phyloP scores from a whole-genome alignment of 2,888 invertebrate genomes.

The Sicus ferrugineus region DNA sequence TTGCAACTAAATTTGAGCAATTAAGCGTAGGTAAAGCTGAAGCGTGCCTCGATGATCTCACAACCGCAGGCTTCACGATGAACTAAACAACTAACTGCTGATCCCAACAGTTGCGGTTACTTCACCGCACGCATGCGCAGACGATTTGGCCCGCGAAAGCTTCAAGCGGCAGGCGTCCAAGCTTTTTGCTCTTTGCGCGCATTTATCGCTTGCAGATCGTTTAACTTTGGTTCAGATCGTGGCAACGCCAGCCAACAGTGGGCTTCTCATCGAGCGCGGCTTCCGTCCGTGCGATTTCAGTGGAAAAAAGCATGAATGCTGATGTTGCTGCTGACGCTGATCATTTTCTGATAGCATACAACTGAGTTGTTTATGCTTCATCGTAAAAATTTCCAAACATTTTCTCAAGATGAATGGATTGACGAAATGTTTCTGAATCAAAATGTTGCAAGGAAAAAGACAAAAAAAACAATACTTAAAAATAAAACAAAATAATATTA shows the following conservation, averaged over 20 bases:
- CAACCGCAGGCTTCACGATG: slow-evolving; percentile 25
- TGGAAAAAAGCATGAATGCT: not conserved
- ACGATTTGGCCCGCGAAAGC: slow-evolving; percentile 18
- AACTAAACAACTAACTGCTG: no score
- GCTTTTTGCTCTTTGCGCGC: slow-evolving; percentile 26
- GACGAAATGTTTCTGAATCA: no score
- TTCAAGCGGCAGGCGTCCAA: slow-evolving; percentile 2
- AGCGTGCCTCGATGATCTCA: slow-evolving; percentile 15
- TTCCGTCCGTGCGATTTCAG: not conserved
- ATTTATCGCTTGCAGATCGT: slow-evolving; percentile 9
- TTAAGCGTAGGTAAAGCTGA: not conserved
- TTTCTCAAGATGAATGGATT: not conserved
- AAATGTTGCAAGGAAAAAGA: no score
- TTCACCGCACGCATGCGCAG: slow-evolving; percentile 26
- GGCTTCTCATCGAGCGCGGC: no score
- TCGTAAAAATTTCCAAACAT: not conserved
- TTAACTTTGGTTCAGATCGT: slow-evolving; percentile 2
- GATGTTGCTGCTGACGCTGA: not conserved
- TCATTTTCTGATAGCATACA: not conserved
- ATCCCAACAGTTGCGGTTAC: slow-evolving; percentile 11
- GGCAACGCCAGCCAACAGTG: slow-evolving; percentile 8
- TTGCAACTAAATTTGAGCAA: not conserved
- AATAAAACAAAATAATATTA: no score
- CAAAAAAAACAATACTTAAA: no score
- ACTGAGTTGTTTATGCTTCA: not conserved